phyloP scores from a whole-genome alignment of 2,113 vertebrate species.

The Globicephala melas region DNA sequence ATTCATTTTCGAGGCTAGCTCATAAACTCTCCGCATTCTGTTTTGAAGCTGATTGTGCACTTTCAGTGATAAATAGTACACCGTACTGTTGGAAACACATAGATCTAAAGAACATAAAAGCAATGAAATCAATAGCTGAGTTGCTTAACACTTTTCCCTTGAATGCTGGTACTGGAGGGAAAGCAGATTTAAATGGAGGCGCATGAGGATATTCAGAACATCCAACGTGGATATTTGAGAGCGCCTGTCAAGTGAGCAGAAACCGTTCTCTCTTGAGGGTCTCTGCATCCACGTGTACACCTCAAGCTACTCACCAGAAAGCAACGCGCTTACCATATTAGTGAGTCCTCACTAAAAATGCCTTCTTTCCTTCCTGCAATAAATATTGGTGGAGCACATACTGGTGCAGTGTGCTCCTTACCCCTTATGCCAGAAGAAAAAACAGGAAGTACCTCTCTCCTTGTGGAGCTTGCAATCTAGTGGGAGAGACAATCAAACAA shows the following conservation, averaged over 20 bases:
- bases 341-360: background rate
- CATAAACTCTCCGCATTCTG: background rate
- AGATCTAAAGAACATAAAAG: slow-evolving; percentile 22
- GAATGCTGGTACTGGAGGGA: background rate
- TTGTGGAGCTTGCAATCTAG: background rate
- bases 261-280: background rate
- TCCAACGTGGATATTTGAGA: background rate
- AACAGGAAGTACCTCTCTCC: background rate
- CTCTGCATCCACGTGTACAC: background rate
- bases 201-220: background rate
- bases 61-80: background rate
- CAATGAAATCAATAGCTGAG: background rate
- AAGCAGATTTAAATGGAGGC: background rate
- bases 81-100: background rate
- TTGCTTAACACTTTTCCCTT: background rate
- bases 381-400: background rate
- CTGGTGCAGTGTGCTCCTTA: background rate
- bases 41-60: slow-evolving; percentile 25
- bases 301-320: background rate
- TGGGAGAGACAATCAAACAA: background rate
- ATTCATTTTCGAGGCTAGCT: slow-evolving; percentile 19
- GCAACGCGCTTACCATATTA: background rate
- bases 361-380: background rate
- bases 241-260: background rate
- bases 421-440: background rate